Percentiles rank a stretch among this genome's conserved stretches.
These are phyloP conservation scores for Drosophila neonasuta DNA, from an alignment of 2,888 invertebrate species.

Conservation along the genomic window DNA sequence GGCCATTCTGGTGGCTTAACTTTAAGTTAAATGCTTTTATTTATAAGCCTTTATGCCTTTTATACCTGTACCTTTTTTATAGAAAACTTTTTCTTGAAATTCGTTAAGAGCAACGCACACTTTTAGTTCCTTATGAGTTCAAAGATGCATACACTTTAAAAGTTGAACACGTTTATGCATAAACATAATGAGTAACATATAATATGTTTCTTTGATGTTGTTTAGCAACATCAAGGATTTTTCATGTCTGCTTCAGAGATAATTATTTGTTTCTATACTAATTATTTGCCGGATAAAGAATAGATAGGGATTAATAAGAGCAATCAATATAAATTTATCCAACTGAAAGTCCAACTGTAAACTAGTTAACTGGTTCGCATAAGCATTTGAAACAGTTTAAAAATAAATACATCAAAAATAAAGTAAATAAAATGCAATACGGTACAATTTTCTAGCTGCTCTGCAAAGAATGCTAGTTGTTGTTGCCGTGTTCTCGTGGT, in stretches of 20 bases:
- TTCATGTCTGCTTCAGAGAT: no score
- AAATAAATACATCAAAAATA: constrained; percentile 29
- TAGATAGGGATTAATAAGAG: not conserved
- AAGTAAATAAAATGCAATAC: constrained; percentile 32
- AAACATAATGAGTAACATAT: not conserved
- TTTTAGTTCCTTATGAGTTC: constrained; percentile 14
- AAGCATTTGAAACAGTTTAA: constrained; percentile 8
- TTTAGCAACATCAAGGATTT: not conserved
- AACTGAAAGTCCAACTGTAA: not conserved
- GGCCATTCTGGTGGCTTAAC: constrained; percentile 4
- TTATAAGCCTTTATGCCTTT: constrained; percentile 13
- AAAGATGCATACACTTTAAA: constrained; percentile 3
- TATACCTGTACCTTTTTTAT: constrained; percentile 3
- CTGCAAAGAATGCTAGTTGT: constrained; percentile 1
- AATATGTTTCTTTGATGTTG: not conserved
- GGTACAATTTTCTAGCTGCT: constrained; percentile 24
- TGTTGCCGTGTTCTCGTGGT: not conserved
- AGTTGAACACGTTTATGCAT: not conserved
- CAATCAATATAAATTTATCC: constrained; percentile 1
- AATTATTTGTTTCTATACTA: no score
- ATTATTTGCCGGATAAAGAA: not conserved
- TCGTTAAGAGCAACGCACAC: constrained; percentile 14
- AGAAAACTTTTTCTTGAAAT: constrained; percentile 37
- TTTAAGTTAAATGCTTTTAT: constrained; percentile 6
- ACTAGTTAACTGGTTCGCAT: not conserved